A percentile compares a stretch with the other conserved stretches of the same genome.
These are phyloP conservation scores for Macropus fuliginosus DNA, from an alignment of 2,797 vertebrate genomes.

Conservation along the genomic window DNA sequence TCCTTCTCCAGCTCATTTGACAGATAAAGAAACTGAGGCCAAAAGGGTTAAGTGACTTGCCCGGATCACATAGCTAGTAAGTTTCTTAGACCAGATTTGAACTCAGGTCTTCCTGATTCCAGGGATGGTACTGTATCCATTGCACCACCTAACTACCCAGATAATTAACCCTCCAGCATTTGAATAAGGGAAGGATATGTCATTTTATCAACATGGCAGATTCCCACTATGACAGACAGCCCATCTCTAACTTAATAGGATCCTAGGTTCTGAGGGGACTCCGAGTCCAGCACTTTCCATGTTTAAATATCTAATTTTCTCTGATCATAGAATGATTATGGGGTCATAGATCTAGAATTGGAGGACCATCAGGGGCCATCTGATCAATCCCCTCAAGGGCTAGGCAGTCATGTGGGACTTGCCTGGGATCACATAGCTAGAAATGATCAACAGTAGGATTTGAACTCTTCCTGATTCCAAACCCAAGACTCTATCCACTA, in stretches of 20 bases:
- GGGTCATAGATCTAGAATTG: not conserved
- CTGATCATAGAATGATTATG: not conserved
- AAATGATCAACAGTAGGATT: not conserved
- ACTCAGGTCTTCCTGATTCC: not conserved
- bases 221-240: not conserved
- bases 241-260: not conserved
- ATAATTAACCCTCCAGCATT: not conserved
- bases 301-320: not conserved
- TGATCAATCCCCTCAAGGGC: not conserved
- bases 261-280: not conserved
- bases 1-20: not conserved
- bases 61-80: not conserved
- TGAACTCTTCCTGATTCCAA: not conserved
- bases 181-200: not conserved
- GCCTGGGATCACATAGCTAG: not conserved
- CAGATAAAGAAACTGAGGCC: not conserved
- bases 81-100: not conserved
- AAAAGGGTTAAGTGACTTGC: not conserved
- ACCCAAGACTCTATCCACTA: not conserved
- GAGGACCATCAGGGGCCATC: not conserved
- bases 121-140: not conserved
- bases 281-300: not conserved
- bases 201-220: not conserved
- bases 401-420: not conserved
- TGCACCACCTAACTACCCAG: not conserved